Conservation (phyloP, 2,797 vertebrate genomes). For the Poecilia gillii region DNA sequence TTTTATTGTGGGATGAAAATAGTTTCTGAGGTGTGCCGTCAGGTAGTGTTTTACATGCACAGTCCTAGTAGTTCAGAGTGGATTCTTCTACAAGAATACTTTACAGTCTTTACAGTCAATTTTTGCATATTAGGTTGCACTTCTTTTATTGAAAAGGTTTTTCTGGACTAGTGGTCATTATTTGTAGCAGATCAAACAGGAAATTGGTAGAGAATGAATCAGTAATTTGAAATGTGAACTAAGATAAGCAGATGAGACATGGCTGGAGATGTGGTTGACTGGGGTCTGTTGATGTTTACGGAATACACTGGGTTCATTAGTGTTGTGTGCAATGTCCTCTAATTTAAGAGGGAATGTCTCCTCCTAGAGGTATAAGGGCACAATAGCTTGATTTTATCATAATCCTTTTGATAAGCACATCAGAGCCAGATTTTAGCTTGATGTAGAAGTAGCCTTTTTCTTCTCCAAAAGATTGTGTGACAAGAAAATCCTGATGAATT, state of each 20-base stretch:
- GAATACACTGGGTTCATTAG: background rate
- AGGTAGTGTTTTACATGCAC: too few species aligned
- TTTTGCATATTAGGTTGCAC: too few species aligned
- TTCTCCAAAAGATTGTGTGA: background rate
- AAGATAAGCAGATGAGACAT: background rate
- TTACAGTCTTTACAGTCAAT: background rate
- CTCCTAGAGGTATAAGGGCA: background rate
- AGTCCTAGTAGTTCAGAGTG: background rate
- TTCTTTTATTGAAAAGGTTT: too few species aligned
- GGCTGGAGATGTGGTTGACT: background rate
- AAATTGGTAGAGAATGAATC: background rate
- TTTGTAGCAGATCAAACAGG: too few species aligned
- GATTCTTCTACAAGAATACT: background rate
- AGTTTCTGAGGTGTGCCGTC: background rate
- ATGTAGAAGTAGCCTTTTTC: background rate
- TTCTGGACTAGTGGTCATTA: too few species aligned
- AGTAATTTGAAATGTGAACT: background rate
- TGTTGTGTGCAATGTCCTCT: background rate
- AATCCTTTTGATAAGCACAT: background rate
- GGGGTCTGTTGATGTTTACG: background rate
- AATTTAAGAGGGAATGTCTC: background rate
- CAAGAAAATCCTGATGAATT: background rate
- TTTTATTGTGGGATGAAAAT: background rate
- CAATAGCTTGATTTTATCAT: background rate
- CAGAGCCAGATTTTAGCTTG: background rate